Evolutionary conservation across 2,797 vertebrate genomes (phyloP), one percentile per base, ranked within the genome.

Genomic region (Pithecia hirsuta): DNA sequence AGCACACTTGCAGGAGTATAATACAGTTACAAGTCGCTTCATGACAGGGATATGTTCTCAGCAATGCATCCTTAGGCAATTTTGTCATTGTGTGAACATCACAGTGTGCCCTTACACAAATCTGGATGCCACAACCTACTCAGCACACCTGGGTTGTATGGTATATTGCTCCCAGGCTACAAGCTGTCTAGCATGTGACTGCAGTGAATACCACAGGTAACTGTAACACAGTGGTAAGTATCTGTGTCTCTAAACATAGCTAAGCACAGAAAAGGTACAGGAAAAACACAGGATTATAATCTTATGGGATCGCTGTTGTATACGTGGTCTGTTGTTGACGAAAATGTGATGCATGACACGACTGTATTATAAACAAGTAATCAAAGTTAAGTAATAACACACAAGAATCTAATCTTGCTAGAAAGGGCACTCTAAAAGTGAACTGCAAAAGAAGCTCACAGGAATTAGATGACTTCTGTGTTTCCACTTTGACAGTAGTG

Each of bases 281-380:
- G 48, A 80, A 36, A 80, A 22, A 80, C 14, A n/a, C 5, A 1
- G 13, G 22, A 55, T 80, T 52, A 55, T 36, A 52, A 55, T 39
- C 50, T 26, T 52, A 52, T 0, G 20, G 22, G 33, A 26, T 50
- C 78, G 55, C n/a, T 36, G 1, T 33, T 26, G n/a, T 39, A 39
- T 36, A 55, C 26, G 50, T 24, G 22, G 20, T 39, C 24, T 52
- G 50, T 36, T 13, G 4, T 26, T 4, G 30, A 22, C 10, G 2
- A 20, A 79, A 79, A 79, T 5, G 76, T 33, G 15, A 52, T 55
- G 22, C 7, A 7, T n/a, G 22, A 52, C 33, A 52, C 36, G 48
- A 80, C 22, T 26, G 19, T 30, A 7, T 50, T n/a, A 50, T 50
- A 55, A 94, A 67, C 84, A 98, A 97, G 92, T 93, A 97, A 92